These are phyloP conservation scores for Noctua comes DNA, from an alignment of 2,888 invertebrate species.

Conservation along the genomic window DNA sequence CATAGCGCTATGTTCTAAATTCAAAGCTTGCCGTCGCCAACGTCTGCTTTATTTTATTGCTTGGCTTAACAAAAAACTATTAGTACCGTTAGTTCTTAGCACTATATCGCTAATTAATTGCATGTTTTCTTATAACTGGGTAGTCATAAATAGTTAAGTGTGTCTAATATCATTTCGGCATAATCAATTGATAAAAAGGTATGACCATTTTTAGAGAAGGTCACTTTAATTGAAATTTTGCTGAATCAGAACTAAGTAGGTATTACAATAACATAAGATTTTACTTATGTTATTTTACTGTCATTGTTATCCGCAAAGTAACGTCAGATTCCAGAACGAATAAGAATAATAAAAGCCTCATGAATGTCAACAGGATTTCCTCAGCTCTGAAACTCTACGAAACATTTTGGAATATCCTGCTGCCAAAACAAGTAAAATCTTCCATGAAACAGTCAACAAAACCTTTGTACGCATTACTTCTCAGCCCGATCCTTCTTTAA, in stretches of 20 bases:
- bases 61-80: conserved; percentile 57
- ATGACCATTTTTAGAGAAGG: background rate
- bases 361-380: background rate
- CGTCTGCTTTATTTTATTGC: background rate
- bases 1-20: background rate
- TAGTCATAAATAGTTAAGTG: conserved; percentile 69
- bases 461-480: conserved; percentile 14
- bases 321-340: background rate
- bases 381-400: background rate
- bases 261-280: background rate
- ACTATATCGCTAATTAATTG: conserved; percentile 83
- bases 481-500: conserved; percentile 50
- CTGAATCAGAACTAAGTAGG: background rate
- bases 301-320: background rate
- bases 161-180: conserved; percentile 75
- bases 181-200: background rate
- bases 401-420: conserved; percentile 16
- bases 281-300: background rate
- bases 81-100: conserved; percentile 74
- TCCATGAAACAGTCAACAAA: conserved; percentile 35
- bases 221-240: background rate
- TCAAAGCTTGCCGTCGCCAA: background rate
- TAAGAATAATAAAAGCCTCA: background rate
- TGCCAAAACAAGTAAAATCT: conserved; percentile 16
- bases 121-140: conserved; percentile 73